phyloP scores from a whole-genome alignment of 2,888 invertebrate genomes.

The Acleris emargana region DNA sequence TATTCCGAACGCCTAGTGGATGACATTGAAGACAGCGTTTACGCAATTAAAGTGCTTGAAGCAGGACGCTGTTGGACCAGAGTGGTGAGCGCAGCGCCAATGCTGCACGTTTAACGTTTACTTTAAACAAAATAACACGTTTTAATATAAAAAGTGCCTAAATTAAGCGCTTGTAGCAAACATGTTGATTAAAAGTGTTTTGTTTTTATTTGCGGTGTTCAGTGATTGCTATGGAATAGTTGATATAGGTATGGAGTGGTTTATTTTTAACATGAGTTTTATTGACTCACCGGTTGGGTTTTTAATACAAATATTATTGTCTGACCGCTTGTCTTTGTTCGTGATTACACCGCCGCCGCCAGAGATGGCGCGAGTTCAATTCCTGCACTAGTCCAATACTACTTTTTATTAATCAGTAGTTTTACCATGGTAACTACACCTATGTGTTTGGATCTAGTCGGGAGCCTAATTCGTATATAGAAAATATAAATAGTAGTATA shows the following conservation, averaged over 20 bases:
- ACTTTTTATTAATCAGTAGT: too few relatives aligned
- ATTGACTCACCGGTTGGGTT: too few relatives aligned
- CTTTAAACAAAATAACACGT: not conserved
- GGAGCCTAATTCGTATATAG: too few relatives aligned
- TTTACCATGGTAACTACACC: too few relatives aligned
- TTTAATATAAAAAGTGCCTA: slow-evolving; percentile 7
- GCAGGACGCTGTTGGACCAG: slow-evolving; percentile 34
- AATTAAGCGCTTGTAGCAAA: slow-evolving; percentile 42
- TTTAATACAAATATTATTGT: too few relatives aligned
- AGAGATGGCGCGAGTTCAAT: too few relatives aligned
- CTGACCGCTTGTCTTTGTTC: too few relatives aligned
- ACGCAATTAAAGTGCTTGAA: slow-evolving; percentile 53
- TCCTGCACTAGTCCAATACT: too few relatives aligned
- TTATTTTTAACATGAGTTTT: not conserved
- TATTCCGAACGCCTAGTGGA: slow-evolving; percentile 55
- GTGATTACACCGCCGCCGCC: too few relatives aligned
- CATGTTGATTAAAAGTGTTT: slow-evolving; percentile 40
- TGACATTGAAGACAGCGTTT: slow-evolving; percentile 64
- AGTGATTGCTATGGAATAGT: slow-evolving; percentile 52
- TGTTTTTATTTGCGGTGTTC: slow-evolving; percentile 48
- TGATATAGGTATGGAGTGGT: slow-evolving; percentile 62
- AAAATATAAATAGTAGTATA: too few relatives aligned
- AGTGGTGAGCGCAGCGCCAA: slow-evolving; percentile 23
- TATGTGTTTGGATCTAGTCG: too few relatives aligned
- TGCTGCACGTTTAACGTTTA: slow-evolving; percentile 41